These are phyloP conservation scores for Pseudorhombus dupliciocellatus DNA, from an alignment of 2,113 vertebrate species.

Conservation along the genomic window DNA sequence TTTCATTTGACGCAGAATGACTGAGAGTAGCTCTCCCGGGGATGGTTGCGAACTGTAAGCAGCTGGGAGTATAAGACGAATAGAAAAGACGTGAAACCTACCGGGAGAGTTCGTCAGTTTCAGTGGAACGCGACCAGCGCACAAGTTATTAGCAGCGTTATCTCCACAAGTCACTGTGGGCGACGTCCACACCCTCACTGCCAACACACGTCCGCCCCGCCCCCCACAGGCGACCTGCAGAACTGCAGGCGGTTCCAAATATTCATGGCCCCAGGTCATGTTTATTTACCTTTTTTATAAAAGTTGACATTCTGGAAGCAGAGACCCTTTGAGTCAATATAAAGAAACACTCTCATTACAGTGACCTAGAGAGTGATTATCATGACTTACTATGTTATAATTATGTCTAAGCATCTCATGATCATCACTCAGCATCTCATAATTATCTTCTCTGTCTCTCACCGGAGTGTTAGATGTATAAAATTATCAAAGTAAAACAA, in stretches of 20 bases:
- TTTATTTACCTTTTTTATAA: not conserved
- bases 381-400: no score
- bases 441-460: no score
- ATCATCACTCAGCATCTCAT: no score
- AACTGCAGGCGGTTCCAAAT: conserved; percentile 15
- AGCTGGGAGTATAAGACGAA: not conserved
- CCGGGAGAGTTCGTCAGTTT: conserved; percentile 21
- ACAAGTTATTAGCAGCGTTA: conserved; percentile 27
- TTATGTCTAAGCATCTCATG: no score
- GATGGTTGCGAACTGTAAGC: not conserved
- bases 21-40: not conserved
- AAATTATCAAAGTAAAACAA: no score
- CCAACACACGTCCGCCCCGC: conserved; percentile 4
- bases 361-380: no score
- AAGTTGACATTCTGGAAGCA: no score
- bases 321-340: no score
- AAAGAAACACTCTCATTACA: no score
- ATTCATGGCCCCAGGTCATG: conserved; percentile 45
- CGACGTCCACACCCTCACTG: conserved; percentile 76
- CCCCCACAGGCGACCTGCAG: conserved; percentile 6
- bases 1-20: conserved; percentile 18
- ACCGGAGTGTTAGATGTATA: no score
- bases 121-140: not conserved
- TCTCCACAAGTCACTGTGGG: conserved; percentile 18
- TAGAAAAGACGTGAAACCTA: conserved; percentile 20